Evolutionary conservation across 2,113 vertebrate species (phyloP), one percentile per base, ranked within the genome.

Genomic region (Psophia crepitans): DNA sequence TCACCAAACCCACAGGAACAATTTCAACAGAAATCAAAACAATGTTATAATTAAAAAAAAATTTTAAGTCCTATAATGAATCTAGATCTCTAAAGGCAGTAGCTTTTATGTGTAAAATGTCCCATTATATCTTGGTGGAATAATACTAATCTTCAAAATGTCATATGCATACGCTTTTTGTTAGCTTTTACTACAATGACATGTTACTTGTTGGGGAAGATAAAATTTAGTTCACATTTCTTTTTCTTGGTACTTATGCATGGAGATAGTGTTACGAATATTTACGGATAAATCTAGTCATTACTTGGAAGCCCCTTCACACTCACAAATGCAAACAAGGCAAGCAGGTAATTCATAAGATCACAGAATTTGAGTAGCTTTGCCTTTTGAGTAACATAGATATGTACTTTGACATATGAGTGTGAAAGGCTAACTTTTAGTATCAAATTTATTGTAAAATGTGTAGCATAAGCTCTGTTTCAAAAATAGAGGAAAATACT

Each of bases 31-130:
- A 65, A 68, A 49, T 37, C 3, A 71, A 60, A 89, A 44, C 43
- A 33, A 57, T 10, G 5, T 21, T 44, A 19, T 5, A 5, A 32
- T 54, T 68, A 4, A 32, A 58, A 53, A 28, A 60, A 61, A 33
- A 71, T 43, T n/a, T n/a, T n/a, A n/a, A 71, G 23, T 74, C 24
- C 9, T 49, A 2, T 56, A 23, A 71, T 27, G 3, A 16, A 8
- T 58, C 15, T 71, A 8, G 15, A 56, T 10, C 5, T 77, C 0
- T 0, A 76, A 49, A 2, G 5, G 8, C 2, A 48, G 8, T 20
- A 46, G 22, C 30, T 64, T 39, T 39, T 32, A 27, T 51, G 3
- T 35, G 9, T 39, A 48, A 91, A 75, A 32, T 86, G 4, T 53
- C 14, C 2, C 1, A 2, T 33, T 84, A 39, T 11, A 41, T 41